Base-by-base conservation (phyloP, 2,113 vertebrate species). In the Poecilia latipinna region DNA sequence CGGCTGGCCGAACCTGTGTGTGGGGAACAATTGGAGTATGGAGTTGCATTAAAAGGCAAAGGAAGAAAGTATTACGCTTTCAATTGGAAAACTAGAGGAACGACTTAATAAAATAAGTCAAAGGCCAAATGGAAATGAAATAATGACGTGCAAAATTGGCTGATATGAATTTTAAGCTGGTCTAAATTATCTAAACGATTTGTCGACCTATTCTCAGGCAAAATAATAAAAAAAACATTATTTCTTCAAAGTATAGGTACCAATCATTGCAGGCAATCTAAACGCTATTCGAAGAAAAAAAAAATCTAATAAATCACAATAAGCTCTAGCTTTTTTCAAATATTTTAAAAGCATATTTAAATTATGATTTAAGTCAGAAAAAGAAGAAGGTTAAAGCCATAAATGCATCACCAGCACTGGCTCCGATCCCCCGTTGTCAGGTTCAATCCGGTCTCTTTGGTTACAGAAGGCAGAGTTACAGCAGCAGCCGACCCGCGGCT, bases 401-500 rank as follows among this genome's bases (percentile, higher is more conserved):
- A 67, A 75, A 72, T 71, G 42, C 28, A 12, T 75, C 61, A 62
- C 60, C 65, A 17, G 24, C 24, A 26, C 29, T 66, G 75, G 77
- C 70, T 62, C 78, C 37, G 71, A 64, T 82, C 24, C 54, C 33
- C 35, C 17, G 33, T 13, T 60, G 19, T 67, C 74, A 3, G 74
- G 64, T 86, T 78, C 77, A 74, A 3, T 75, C 86, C 80, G 42
- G 64, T 80, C 39, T 1, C 13, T 8, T 57, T 57, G 51, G 51
- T 57, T 10, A 32, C 32, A 24, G 64, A 35, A 66, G 35, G 12
- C 29, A 42, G 13, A 13, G 39, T 42, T 42, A 48, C 44, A 48
- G 44, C 44, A 32, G 26, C 31, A 19, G 26, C 31, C 31, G 63
- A 26, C 37, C 70, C 68, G 26, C n/a, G 61, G 60, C 32, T 82